Percentiles rank a stretch among this genome's conserved stretches.
Conservation (phyloP, 2,113 vertebrate species). For the Rhabdornis inornatus region DNA sequence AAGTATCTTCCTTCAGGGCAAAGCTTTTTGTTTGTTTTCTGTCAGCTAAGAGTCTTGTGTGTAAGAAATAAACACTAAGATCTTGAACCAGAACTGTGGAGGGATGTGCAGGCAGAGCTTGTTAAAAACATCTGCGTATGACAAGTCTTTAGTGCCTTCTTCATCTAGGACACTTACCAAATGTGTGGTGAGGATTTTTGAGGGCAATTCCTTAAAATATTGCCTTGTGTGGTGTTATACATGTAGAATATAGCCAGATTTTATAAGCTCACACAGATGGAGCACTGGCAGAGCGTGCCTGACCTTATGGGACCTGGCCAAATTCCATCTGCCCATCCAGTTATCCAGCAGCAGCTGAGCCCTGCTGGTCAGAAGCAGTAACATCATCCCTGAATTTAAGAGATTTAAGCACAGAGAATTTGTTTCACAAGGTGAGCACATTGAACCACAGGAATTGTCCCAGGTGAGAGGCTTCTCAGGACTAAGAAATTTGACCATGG, state of each 20-base stretch:
- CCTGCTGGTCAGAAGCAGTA: not conserved
- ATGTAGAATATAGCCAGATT: accelerated
- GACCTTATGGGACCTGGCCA: not conserved
- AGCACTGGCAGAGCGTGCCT: not conserved
- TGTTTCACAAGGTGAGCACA: not conserved
- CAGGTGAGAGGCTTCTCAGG: not conserved
- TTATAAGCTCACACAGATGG: not conserved
- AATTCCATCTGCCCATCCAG: not conserved
- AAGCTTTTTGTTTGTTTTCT: slow-evolving; percentile 2
- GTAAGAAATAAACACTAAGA: not conserved
- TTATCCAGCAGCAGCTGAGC: not conserved
- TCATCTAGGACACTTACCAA: not conserved
- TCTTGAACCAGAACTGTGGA: not conserved
- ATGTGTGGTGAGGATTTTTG: not conserved
- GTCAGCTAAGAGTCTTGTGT: not conserved
- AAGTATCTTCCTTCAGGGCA: not conserved
- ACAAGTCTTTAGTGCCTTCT: not conserved
- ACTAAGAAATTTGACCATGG: accelerated
- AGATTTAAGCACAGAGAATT: not conserved
- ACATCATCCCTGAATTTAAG: not conserved
- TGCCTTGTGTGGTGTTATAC: not conserved
- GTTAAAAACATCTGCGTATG: not conserved
- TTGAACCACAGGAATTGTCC: not conserved
- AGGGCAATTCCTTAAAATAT: not conserved
- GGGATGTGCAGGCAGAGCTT: not conserved